Evolutionary conservation across 2,888 invertebrate species (phyloP), one percentile per base, ranked within the genome.

Genomic region (Synergus itoensis): DNA sequence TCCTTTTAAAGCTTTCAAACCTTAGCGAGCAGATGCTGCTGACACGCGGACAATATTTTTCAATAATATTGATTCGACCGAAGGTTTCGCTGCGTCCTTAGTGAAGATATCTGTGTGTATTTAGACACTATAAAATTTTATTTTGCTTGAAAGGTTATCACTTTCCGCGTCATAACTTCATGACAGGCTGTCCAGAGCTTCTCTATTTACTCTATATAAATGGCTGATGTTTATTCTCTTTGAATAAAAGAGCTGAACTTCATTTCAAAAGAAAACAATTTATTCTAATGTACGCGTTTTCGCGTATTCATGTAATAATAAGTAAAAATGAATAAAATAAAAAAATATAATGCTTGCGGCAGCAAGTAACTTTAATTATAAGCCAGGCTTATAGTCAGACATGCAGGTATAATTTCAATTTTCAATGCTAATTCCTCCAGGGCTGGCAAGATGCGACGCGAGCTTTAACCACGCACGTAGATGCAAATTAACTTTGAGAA

Each of bases 401-500:
- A 73, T 73, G 36, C 73, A 73, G 73, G 53, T 73, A 73, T 73
- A 73, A 73, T 73, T 73, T 73, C 73, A 73, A 73, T 73, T 73
- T 48, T 73, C 73, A 73, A 73, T 73, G 73, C 73, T 73, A 73
- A 73, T 73, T 73, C 73, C 73, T 53, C 73, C n/a, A 48, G 57
- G 57, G 65, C 41, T 43, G 12, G 36, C 28, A 79, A 53, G 75
- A 76, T 73, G 78, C 65, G 82, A 81, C 78, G 81, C 48, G 48
- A 73, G 73, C 73, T 73, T 73, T 73, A 73, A 73, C 73, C 73
- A 53, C 53, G 80, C 77, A 75, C 75, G 77, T 62, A 79, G 81
- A 83, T 80, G 85, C 82, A 84, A 86, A 88, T 86, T 82, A 87
- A 87, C 82, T 83, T 83, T 79, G 84, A 81, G 86, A 84, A 85